These are phyloP conservation scores for Drosophila subsilvestris DNA, from an alignment of 2,888 invertebrate species.

Conservation along the genomic window DNA sequence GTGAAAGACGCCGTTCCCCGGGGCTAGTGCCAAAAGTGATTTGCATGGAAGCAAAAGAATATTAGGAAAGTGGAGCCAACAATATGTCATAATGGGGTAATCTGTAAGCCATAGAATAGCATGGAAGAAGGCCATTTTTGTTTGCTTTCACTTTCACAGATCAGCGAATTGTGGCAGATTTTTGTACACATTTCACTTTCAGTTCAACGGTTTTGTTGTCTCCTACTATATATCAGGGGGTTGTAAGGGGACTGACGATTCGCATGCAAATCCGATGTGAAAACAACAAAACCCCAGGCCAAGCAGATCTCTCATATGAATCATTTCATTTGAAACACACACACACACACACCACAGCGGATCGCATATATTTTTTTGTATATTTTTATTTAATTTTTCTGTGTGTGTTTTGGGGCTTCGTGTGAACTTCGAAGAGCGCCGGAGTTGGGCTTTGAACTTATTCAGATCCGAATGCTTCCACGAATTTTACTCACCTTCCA, in stretches of 20 bases:
- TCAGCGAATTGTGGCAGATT: slow-evolving; percentile 18
- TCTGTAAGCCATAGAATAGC: slow-evolving; percentile 31
- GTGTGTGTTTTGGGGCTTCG: slow-evolving; percentile 47
- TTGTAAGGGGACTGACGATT: slow-evolving; percentile 45
- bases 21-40: slow-evolving; percentile 31
- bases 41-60: slow-evolving; percentile 29
- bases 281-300: slow-evolving; percentile 31
- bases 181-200: slow-evolving; percentile 42
- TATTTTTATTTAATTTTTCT: slow-evolving; percentile 33
- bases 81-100: slow-evolving; percentile 30
- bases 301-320: slow-evolving; percentile 56
- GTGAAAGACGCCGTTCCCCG: slow-evolving; percentile 9
- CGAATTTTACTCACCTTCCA: slow-evolving; percentile 5
- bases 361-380: slow-evolving; percentile 50
- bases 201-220: slow-evolving; percentile 23
- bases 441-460: slow-evolving; percentile 55
- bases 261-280: slow-evolving; percentile 63
- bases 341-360: slow-evolving; percentile 31
- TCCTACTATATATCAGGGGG: neutral
- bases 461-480: slow-evolving; percentile 28
- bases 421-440: slow-evolving; percentile 54
- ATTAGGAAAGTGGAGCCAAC: slow-evolving; percentile 26
- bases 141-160: slow-evolving; percentile 68
- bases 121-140: slow-evolving; percentile 14
- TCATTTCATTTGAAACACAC: slow-evolving; percentile 68